A percentile compares a stretch with the other conserved stretches of the same genome.
phyloP scores from a whole-genome alignment of 2,888 invertebrate species.

The Octonoba sinensis region DNA sequence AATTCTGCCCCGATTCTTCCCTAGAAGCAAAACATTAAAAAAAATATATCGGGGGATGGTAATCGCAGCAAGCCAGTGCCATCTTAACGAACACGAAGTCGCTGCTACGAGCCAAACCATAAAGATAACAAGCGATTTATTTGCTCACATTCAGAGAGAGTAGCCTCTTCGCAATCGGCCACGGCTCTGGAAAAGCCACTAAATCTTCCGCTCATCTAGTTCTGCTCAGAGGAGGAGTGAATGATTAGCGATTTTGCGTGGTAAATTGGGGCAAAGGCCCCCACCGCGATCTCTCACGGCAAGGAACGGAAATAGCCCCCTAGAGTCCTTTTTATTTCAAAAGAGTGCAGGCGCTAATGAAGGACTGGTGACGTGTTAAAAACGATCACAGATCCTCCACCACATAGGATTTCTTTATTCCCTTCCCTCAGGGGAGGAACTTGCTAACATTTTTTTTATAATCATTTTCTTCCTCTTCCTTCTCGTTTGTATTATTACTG shows the following conservation, averaged over 20 bases:
- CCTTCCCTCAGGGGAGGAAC: conserved; percentile 3
- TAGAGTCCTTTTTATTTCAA: conserved; percentile 1
- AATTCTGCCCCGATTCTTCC: too few relatives aligned
- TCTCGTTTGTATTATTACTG: not conserved
- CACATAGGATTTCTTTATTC: conserved; percentile 38
- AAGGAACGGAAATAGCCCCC: conserved; percentile 31
- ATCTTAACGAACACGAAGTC: too few relatives aligned
- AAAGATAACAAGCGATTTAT: conserved; percentile 41
- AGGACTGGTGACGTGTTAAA: conserved; percentile 55
- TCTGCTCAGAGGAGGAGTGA: not conserved
- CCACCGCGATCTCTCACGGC: conserved; percentile 42
- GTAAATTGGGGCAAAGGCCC: conserved; percentile 40
- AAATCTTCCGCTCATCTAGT: conserved; percentile 37
- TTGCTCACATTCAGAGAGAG: not conserved
- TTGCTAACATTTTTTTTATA: not conserved
- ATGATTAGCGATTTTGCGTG: conserved; percentile 36
- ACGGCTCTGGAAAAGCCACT: conserved; percentile 8
- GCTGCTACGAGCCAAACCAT: too few relatives aligned
- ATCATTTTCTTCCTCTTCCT: conserved; percentile 8
- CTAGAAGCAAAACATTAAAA: too few relatives aligned
- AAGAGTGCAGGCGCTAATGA: conserved; percentile 31
- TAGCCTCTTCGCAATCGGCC: too few relatives aligned
- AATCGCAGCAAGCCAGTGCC: too few relatives aligned
- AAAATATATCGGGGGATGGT: too few relatives aligned
- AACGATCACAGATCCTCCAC: conserved; percentile 28